Percentiles rank a stretch among this genome's conserved stretches.
Evolutionary conservation across 2,888 invertebrate species (phyloP).

Genomic region (Operophtera brumata): DNA sequence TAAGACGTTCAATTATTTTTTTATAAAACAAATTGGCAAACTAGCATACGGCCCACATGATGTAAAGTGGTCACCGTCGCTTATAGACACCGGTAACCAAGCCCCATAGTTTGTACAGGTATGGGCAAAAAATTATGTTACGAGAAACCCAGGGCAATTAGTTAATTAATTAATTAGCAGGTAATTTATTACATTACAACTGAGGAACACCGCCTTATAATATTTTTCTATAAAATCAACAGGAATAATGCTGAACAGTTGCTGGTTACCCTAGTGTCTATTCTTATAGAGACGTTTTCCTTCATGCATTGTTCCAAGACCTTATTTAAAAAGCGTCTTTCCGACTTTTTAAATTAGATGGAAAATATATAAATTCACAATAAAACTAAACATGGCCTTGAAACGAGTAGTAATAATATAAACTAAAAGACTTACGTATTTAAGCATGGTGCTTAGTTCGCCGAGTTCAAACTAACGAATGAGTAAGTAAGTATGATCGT

Average conservation of each 20-base stretch:
- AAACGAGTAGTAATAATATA: constrained; percentile 22
- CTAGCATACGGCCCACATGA: no score
- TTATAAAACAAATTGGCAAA: no score
- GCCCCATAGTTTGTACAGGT: no score
- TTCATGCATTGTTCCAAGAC: constrained; percentile 42
- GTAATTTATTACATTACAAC: background rate
- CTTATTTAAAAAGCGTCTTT: constrained; percentile 38
- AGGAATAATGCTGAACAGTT: constrained; percentile 14
- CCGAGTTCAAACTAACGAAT: constrained; percentile 77
- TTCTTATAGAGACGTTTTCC: constrained; percentile 34
- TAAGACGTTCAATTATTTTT: no score
- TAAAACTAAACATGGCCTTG: constrained; percentile 2
- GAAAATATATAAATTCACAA: background rate
- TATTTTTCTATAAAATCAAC: constrained; percentile 11
- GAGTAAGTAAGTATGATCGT: constrained; percentile 67
- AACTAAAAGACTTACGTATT: constrained; percentile 69
- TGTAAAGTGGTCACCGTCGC: no score
- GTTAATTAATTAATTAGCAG: no score
- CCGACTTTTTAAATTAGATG: constrained; percentile 46
- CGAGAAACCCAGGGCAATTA: no score
- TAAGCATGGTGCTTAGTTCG: constrained; percentile 74
- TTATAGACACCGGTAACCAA: no score
- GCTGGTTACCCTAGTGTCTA: constrained; percentile 31
- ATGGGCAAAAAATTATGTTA: no score
- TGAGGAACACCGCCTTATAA: background rate